Conservation (phyloP, 2,797 vertebrate species). For the Etheostoma perlongum region DNA sequence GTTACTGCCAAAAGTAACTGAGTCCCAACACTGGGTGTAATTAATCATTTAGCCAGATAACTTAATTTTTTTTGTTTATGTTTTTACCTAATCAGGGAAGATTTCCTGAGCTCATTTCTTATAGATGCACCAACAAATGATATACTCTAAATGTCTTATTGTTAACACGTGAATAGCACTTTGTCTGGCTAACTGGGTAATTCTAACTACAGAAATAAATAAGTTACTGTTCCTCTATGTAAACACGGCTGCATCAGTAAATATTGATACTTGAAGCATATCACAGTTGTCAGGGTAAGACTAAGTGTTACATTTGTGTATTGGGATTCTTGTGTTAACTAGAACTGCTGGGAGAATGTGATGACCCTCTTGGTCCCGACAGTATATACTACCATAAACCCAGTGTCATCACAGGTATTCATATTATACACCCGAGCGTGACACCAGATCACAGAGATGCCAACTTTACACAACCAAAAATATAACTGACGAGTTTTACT, state of each 20-base stretch:
- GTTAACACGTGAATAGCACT: conserved; percentile 15
- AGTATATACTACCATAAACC: background rate
- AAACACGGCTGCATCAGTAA: conserved; percentile 12
- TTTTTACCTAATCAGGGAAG: background rate
- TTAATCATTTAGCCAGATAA: conserved; percentile 44
- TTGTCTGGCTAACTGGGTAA: conserved; percentile 45
- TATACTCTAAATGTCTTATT: conserved; percentile 4
- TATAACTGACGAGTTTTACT: conserved; percentile 22
- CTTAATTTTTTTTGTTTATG: no score
- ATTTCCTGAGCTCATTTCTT: conserved; percentile 8
- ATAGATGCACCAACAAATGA: conserved; percentile 11
- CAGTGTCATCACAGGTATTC: background rate
- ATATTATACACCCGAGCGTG: background rate
- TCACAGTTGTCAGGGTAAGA: conserved; percentile 19
- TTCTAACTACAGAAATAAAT: conserved; percentile 19
- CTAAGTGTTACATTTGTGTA: conserved; percentile 8
- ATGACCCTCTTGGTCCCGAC: background rate
- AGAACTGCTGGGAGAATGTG: conserved; percentile 11
- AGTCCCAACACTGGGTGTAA: background rate
- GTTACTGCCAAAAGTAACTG: no score
- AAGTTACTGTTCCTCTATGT: conserved; percentile 7
- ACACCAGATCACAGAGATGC: background rate
- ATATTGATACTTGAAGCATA: conserved; percentile 56
- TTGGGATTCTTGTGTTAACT: conserved; percentile 1
- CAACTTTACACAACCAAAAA: background rate